Percentiles rank a stretch among this genome's conserved stretches.
Evolutionary conservation across 2,888 invertebrate species (phyloP).

Genomic region (Punctoribates punctum): DNA sequence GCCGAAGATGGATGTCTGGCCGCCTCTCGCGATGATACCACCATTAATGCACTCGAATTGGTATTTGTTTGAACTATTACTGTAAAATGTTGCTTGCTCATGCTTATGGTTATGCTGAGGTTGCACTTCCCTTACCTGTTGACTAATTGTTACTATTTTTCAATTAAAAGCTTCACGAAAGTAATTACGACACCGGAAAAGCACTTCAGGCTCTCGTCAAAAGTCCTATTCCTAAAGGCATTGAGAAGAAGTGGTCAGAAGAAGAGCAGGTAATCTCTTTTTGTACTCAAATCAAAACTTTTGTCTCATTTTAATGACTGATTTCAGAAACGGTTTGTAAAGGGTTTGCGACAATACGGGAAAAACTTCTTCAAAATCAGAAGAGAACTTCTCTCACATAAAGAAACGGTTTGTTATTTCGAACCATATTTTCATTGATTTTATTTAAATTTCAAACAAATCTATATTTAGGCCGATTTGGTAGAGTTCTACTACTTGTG

Average conservation of each 20-base stretch:
- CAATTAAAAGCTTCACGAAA: constrained; percentile 73
- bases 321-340: constrained; percentile 83
- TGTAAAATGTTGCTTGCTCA: too few relatives aligned
- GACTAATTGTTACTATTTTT: background rate
- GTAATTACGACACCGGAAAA: constrained; percentile 92
- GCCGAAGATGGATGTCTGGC: constrained; percentile 96
- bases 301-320: background rate
- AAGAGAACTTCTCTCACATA: constrained; percentile 91
- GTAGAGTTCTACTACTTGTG: constrained; percentile 99
- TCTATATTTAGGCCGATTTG: constrained; percentile 66
- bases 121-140: too few relatives aligned
- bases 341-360: constrained; percentile 95
- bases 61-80: constrained; percentile 57
- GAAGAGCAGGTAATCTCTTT: constrained; percentile 70
- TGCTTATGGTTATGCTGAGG: too few relatives aligned
- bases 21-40: constrained; percentile 93
- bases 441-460: background rate
- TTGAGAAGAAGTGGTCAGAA: constrained; percentile 96
- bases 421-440: background rate
- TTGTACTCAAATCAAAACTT: background rate
- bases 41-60: constrained; percentile 92
- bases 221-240: constrained; percentile 93
- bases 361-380: constrained; percentile 98
- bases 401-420: constrained; percentile 73
- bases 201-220: constrained; percentile 94